These are phyloP conservation scores for Gallinago paraguaiae DNA, from an alignment of 2,113 vertebrate genomes.

Conservation along the genomic window DNA sequence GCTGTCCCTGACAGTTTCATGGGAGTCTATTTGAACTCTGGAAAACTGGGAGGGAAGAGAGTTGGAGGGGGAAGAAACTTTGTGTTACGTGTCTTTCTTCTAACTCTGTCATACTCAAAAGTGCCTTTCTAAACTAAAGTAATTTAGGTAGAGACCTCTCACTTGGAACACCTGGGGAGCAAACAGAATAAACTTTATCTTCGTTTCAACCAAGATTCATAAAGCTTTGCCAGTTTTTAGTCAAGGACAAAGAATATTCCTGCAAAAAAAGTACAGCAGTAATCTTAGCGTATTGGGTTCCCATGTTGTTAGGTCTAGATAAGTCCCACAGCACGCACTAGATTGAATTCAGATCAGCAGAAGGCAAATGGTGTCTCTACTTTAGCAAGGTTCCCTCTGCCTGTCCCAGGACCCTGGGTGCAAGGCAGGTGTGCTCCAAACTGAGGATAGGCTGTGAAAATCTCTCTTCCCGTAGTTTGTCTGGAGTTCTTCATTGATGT, in stretches of 20 bases:
- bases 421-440: neutral
- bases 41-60: neutral
- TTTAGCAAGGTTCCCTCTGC: neutral
- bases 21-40: neutral
- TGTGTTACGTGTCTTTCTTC: neutral
- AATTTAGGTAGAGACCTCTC: neutral
- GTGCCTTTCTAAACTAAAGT: neutral
- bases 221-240: neutral
- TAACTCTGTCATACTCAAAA: neutral
- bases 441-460: neutral
- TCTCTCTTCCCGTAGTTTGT: neutral
- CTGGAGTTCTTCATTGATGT: neutral
- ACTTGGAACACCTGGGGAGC: neutral
- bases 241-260: neutral
- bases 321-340: neutral
- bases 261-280: neutral
- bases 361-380: neutral
- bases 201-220: neutral
- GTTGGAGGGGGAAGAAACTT: neutral
- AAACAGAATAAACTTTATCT: neutral
- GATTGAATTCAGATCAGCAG: neutral
- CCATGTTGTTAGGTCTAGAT: neutral
- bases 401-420: neutral
- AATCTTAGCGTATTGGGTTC: neutral
- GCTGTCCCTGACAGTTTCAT: neutral